Conservation (phyloP, 2,113 vertebrate species). For the Vanacampus margaritifer region DNA sequence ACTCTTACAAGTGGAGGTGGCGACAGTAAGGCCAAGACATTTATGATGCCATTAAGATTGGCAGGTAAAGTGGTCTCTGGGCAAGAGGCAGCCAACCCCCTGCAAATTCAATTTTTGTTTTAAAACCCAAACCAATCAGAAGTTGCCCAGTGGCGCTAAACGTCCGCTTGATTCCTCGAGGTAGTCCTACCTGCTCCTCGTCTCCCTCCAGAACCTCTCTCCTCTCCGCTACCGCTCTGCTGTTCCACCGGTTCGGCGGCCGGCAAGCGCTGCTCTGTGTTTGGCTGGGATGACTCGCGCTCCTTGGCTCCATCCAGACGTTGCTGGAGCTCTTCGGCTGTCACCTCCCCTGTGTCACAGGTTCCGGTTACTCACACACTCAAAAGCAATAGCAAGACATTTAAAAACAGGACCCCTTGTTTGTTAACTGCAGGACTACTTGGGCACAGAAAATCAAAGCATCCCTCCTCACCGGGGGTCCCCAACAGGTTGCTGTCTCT, state of each 20-base stretch:
- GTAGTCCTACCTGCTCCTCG: conserved; percentile 46
- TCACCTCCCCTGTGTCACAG: conserved; percentile 82
- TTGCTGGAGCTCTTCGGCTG: conserved; percentile 88
- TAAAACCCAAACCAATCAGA: no score
- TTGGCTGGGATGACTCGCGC: conserved; percentile 77
- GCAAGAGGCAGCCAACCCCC: no score
- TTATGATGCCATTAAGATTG: no score
- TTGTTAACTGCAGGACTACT: not conserved
- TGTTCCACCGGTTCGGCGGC: conserved; percentile 69
- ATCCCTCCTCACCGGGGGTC: conserved; percentile 82
- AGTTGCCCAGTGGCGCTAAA: not conserved
- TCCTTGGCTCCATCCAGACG: conserved; percentile 87
- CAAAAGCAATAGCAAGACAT: not conserved
- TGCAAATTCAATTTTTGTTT: no score
- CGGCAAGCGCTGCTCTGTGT: conserved; percentile 61
- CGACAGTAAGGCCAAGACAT: no score
- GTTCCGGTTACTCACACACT: no score
- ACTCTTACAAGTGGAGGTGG: no score
- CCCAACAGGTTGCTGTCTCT: conserved; percentile 91
- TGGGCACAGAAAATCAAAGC: not conserved
- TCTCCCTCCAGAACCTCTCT: conserved; percentile 44
- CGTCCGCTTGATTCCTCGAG: not conserved
- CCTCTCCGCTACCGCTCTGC: conserved; percentile 62
- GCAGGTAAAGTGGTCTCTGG: no score
- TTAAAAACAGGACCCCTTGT: not conserved